Evolutionary conservation across 2,888 invertebrate species (phyloP), one percentile per base, ranked within the genome.

Genomic region (Encarsia formosa): DNA sequence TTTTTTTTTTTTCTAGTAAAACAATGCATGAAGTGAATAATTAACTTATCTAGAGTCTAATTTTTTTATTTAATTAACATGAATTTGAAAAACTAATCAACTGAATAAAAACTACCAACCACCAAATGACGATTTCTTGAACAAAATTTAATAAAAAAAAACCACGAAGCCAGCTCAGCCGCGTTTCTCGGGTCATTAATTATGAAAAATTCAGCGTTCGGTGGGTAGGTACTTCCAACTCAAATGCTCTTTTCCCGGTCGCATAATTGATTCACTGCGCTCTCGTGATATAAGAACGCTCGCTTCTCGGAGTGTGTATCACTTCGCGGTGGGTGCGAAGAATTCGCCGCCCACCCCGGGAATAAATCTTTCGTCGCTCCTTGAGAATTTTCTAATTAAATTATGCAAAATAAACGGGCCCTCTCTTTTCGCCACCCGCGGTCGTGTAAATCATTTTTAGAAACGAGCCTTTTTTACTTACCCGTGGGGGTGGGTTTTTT

Each of bases 231-330:
- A n/a, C 31, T 15, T n/a, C 43, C 5, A n/a, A 20, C 22, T 23
- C 23, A 5, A 16, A 13, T 11, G 13, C 9, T 24, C 24, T 15
- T 40, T 34, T 18, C 22, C n/a, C 35, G n/a, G n/a, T 58, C 42
- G 60, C 61, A 65, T 65, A 65, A 69, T 67, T 67, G 62, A 66
- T 67, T 67, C 59, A n/a, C n/a, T n/a, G n/a, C n/a, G n/a, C n/a
- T n/a, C n/a, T n/a, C n/a, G n/a, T n/a, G n/a, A n/a, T n/a, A n/a
- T n/a, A n/a, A n/a, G n/a, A n/a, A n/a, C n/a, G n/a, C n/a, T n/a
- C n/a, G n/a, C n/a, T n/a, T n/a, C n/a, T n/a, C n/a, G 40, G 23
- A 38, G 26, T 8, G 26, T 11, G 8, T 5, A 26, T 5, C 26
- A 26, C 18, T 34, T 15, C 34, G 16, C 18, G 5, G 15, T 26